Evolutionary conservation across 1,140 invertebrate species (phyloP).

Genomic region (Anthonomus grandis): DNA sequence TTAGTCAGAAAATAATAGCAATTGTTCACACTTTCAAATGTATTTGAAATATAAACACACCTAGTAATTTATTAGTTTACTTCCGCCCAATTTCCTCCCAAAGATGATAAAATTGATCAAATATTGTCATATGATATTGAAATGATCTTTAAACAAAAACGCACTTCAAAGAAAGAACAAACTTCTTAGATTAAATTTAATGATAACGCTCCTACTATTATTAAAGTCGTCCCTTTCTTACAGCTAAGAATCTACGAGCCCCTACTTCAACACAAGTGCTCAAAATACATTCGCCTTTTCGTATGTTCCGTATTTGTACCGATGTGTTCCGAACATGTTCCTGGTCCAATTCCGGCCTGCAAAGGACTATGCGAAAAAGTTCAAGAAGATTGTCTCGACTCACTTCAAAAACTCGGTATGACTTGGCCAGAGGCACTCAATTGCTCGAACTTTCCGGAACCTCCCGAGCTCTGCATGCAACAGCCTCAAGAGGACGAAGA

Average conservation of each 20-base stretch:
- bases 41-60: no score
- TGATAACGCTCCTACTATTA: background rate
- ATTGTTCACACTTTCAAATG: no score
- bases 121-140: no score
- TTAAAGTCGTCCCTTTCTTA: conserved; percentile 43
- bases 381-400: conserved; percentile 70
- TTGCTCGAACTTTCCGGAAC: conserved; percentile 61
- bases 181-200: conserved; percentile 1
- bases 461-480: conserved; percentile 38
- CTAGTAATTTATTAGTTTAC: no score
- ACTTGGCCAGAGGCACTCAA: conserved; percentile 74
- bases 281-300: conserved; percentile 80
- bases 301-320: conserved; percentile 90
- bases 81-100: no score
- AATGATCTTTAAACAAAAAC: no score
- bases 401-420: conserved; percentile 66
- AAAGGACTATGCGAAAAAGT: conserved; percentile 81
- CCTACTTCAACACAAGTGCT: conserved; percentile 82
- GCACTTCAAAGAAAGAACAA: no score
- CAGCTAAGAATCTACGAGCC: conserved; percentile 73
- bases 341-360: conserved; percentile 82
- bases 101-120: no score
- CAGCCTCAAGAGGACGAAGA: conserved; percentile 34
- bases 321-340: conserved; percentile 86
- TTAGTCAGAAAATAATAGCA: no score